A percentile compares a stretch with the other conserved stretches of the same genome.
phyloP scores from a whole-genome alignment of 2,113 vertebrate species.

The Psittacus erithacus region DNA sequence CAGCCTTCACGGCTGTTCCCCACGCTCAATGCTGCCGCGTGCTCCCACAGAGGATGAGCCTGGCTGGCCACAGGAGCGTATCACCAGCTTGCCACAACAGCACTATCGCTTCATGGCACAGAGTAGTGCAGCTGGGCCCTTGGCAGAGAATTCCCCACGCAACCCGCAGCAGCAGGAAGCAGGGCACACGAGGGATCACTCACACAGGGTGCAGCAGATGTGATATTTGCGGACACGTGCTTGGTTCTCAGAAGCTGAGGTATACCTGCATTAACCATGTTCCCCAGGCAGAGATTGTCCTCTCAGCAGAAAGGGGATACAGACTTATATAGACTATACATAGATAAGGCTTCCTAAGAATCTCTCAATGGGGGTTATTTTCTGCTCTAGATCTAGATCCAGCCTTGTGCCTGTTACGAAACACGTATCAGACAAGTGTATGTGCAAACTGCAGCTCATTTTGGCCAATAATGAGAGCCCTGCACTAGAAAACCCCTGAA shows the following conservation, averaged over 20 bases:
- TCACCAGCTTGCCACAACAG: not conserved
- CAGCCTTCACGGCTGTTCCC: not conserved
- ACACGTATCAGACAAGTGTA: not conserved
- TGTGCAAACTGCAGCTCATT: not conserved
- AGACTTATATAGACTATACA: constrained; percentile 39
- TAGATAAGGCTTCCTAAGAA: constrained; percentile 65
- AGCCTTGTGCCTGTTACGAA: not conserved
- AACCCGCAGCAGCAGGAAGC: accelerated
- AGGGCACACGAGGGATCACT: not conserved
- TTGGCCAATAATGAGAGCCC: not conserved
- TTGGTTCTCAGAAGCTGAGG: not conserved
- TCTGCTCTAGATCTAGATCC: constrained; percentile 31
- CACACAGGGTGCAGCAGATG: accelerated
- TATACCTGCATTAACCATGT: not conserved
- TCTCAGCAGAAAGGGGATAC: constrained; percentile 49
- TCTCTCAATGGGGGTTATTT: not conserved
- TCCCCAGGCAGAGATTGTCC: not conserved
- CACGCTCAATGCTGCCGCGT: accelerated
- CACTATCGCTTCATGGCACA: accelerated
- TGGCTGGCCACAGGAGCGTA: not conserved
- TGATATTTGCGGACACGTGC: accelerated
- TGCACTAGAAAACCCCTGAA: not conserved
- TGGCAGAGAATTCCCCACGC: not conserved
- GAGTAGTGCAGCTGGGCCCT: not conserved
- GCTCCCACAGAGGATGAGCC: not conserved